These are phyloP conservation scores for Novumbra hubbsi DNA, from an alignment of 2,797 vertebrate genomes.

Conservation along the genomic window DNA sequence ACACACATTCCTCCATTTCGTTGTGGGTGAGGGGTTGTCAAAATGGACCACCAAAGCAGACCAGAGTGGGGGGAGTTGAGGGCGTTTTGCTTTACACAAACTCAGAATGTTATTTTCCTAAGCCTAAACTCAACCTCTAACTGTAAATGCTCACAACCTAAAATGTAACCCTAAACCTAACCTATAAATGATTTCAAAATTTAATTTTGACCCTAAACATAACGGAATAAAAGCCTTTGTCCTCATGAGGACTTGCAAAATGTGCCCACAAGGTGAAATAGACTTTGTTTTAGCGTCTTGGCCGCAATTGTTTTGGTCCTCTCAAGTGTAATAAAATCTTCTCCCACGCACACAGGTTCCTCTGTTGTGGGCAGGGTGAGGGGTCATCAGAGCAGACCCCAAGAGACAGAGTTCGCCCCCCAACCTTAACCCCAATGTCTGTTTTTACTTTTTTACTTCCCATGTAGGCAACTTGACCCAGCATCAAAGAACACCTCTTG, in stretches of 20 bases:
- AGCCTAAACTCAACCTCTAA: too few relatives aligned
- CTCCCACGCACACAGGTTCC: background rate
- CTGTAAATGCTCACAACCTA: too few relatives aligned
- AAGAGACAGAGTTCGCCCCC: background rate
- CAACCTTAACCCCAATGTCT: background rate
- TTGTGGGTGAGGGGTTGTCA: background rate
- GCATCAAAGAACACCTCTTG: constrained; percentile 2
- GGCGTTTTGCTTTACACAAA: too few relatives aligned
- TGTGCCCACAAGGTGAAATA: background rate
- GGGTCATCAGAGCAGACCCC: background rate
- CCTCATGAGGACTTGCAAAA: too few relatives aligned
- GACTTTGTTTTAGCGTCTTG: background rate
- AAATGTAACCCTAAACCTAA: too few relatives aligned
- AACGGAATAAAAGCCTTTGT: too few relatives aligned
- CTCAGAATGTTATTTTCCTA: too few relatives aligned
- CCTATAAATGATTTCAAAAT: too few relatives aligned
- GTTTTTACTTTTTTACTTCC: constrained; percentile 3
- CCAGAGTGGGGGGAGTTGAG: too few relatives aligned
- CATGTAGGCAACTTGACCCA: background rate
- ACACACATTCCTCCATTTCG: background rate
- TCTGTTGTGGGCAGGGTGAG: background rate
- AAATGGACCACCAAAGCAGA: background rate
- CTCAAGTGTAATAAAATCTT: background rate
- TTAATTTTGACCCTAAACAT: too few relatives aligned
- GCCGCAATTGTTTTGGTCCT: too few relatives aligned